Base-by-base conservation (phyloP, 2,888 invertebrate species). In the Rhyacophila evoluta region DNA sequence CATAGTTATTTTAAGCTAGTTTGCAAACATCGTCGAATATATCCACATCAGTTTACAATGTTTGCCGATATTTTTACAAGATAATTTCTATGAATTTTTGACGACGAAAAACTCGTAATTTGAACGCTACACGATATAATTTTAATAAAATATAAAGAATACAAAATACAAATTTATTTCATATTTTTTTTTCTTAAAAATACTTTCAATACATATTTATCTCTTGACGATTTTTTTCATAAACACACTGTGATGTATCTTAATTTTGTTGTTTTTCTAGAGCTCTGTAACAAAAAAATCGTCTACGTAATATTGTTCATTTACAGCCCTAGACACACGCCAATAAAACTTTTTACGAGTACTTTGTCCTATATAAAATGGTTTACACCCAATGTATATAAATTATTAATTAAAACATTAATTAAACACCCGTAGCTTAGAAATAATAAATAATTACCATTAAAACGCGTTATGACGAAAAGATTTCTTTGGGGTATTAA, bases 371-470 rank as follows among this genome's bases (percentile, higher is more conserved):
- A 25, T 55, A 55, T 55, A 55, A 55, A 55, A 55, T 55, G 55
- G 15, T 55, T 55, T 25, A 55, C 15, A 55, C 19, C 55, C 55
- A 55, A 55, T 55, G 55, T 55, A 25, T 55, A 55, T 55, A 55
- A 55, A 55, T 55, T 55, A 55, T 55, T 55, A 55, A 55, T 55
- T 55, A 41, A 41, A 41, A 41, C 15, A 41, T 41, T 15, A 41
- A 41, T 41, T 41, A 55, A 55, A 55, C 15, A 15, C 12, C 55
- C 19, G 25, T 25, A 55, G 55, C 55, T 55, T 19, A 55, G 55
- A 55, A 55, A 8, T 19, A 19, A 55, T 25, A 55, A 19, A 55
- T 55, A 55, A 55, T 55, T 55, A 55, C 55, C 55, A 55, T 12
- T 19, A 55, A 19, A 19, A 55, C 15, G 19, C 55, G 55, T 25